These are phyloP conservation scores for Cephus pygmeus DNA, from an alignment of 2,888 invertebrate species.

Conservation along the genomic window DNA sequence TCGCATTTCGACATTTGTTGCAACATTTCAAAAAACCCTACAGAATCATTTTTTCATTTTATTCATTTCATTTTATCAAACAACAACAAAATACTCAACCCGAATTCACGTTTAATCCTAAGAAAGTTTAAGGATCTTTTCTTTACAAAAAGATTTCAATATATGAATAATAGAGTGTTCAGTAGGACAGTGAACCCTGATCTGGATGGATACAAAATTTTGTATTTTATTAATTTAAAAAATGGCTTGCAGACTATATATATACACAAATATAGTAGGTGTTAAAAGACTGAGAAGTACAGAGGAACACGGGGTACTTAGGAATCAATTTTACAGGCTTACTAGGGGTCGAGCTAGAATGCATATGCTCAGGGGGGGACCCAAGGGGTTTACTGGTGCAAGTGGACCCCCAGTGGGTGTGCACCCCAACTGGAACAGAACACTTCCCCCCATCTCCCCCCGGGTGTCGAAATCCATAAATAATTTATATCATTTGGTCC, in stretches of 20 bases:
- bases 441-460: conserved; percentile 36
- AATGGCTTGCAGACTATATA: not conserved
- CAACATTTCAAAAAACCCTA: conserved; percentile 13
- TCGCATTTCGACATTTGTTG: conserved; percentile 38
- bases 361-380: conserved; percentile 63
- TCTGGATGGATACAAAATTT: not conserved
- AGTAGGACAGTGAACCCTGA: too few relatives aligned
- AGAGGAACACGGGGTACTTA: conserved; percentile 57
- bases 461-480: conserved; percentile 65
- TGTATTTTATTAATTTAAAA: not conserved
- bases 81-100: too few relatives aligned
- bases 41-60: too few relatives aligned
- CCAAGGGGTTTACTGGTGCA: conserved; percentile 57
- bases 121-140: conserved; percentile 5
- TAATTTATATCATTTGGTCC: conserved; percentile 66
- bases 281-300: conserved; percentile 54
- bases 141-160: not conserved
- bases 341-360: conserved; percentile 46
- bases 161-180: too few relatives aligned
- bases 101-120: not conserved
- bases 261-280: conserved; percentile 42
- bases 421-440: conserved; percentile 48
- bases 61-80: too few relatives aligned
- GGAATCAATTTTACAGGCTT: conserved; percentile 61
- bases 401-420: conserved; percentile 60